phyloP scores from a whole-genome alignment of 1,140 invertebrate genomes.

The Pseudomyrmex pallidus region DNA sequence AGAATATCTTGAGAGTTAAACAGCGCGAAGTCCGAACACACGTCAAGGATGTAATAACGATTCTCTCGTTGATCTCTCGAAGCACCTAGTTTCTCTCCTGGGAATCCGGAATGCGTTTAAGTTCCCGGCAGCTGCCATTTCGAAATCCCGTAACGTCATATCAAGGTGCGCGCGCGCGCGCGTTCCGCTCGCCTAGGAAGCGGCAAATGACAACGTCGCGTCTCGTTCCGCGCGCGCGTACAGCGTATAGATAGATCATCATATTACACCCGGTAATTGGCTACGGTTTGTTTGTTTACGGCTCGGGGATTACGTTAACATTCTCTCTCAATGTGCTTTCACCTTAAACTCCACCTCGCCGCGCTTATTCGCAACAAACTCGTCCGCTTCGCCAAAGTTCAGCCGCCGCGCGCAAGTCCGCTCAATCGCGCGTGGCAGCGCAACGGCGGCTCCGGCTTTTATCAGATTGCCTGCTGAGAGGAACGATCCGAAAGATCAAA shows the following conservation, averaged over 20 bases:
- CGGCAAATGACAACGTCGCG: not conserved
- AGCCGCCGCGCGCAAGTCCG: not conserved
- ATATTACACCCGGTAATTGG: slow-evolving; percentile 72
- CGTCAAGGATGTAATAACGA: slow-evolving; percentile 11
- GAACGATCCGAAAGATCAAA: slow-evolving; percentile 57
- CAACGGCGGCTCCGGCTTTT: slow-evolving; percentile 12
- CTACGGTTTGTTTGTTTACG: slow-evolving; percentile 69
- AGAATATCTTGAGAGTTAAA: not conserved
- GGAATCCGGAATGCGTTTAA: slow-evolving; percentile 26
- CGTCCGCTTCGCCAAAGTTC: slow-evolving; percentile 10
- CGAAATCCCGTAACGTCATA: slow-evolving; percentile 20
- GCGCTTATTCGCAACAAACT: slow-evolving; percentile 16
- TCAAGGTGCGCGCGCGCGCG: not conserved
- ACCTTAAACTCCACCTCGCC: slow-evolving; percentile 54
- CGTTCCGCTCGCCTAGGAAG: slow-evolving; percentile 14
- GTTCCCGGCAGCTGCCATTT: slow-evolving; percentile 13
- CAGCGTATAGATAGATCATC: slow-evolving; percentile 44
- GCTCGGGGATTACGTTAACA: slow-evolving; percentile 43
- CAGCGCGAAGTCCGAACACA: slow-evolving; percentile 2
- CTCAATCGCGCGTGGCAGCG: slow-evolving; percentile 37
- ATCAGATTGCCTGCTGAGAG: slow-evolving; percentile 44
- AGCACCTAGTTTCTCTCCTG: slow-evolving; percentile 31
- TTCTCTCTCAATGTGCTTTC: slow-evolving; percentile 46
- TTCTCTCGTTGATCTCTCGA: slow-evolving; percentile 2
- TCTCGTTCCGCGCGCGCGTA: slow-evolving; percentile 7